These are phyloP conservation scores for Bos indicus DNA, from an alignment of 2,113 vertebrate species.

Conservation along the genomic window DNA sequence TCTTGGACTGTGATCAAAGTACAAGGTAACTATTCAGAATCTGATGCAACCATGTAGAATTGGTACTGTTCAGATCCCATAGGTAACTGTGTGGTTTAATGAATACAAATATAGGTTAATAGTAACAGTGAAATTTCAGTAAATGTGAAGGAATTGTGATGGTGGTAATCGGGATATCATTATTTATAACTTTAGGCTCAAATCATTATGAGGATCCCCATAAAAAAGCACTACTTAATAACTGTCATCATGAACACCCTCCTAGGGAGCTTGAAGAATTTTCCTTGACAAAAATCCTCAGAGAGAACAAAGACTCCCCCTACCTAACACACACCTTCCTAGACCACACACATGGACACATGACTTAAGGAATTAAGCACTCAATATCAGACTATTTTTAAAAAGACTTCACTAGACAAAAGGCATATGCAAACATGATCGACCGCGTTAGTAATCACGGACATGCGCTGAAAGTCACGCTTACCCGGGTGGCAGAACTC, in stretches of 20 bases:
- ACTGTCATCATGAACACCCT: not conserved
- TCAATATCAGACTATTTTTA: not conserved
- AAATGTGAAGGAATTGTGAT: not conserved
- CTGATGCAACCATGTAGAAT: fast-evolving
- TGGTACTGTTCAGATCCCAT: not conserved
- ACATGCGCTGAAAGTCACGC: not conserved
- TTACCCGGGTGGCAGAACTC: not conserved
- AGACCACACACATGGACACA: not conserved
- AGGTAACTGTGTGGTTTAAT: fast-evolving
- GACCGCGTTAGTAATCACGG: not conserved
- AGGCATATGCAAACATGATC: not conserved
- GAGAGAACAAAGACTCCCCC: too few species aligned
- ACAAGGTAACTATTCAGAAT: not conserved
- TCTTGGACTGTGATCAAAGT: not conserved
- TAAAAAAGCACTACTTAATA: not conserved
- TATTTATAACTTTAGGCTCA: not conserved
- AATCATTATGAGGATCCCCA: too few species aligned
- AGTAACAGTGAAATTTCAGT: not conserved
- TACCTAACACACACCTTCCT: not conserved
- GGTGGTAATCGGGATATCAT: not conserved
- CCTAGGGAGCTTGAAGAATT: not conserved
- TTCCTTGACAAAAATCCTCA: not conserved
- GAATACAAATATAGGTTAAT: not conserved
- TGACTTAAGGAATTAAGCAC: not conserved
- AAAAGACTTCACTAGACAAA: not conserved